A percentile compares a stretch with the other conserved stretches of the same genome.
These are phyloP conservation scores for Clarias macrocephalus DNA, from an alignment of 2,113 vertebrate genomes.

Conservation along the genomic window DNA sequence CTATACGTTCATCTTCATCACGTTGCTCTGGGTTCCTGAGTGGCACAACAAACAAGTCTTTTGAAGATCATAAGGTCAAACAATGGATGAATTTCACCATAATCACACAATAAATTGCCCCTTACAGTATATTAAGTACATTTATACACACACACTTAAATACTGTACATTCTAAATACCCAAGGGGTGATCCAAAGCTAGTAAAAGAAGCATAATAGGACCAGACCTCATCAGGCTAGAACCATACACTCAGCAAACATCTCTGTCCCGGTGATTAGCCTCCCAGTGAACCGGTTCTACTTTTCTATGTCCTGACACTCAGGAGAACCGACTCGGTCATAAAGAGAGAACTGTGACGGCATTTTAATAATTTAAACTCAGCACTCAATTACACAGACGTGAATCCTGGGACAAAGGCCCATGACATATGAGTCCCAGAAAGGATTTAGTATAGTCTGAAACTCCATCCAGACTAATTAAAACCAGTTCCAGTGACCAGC, in stretches of 20 bases:
- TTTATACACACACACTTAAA: background rate
- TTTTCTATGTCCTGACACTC: slow-evolving; percentile 6
- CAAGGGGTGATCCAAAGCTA: background rate
- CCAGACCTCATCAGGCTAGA: background rate
- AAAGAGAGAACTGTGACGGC: slow-evolving; percentile 17
- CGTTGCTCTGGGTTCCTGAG: background rate
- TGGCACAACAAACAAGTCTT: background rate
- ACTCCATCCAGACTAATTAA: slow-evolving; percentile 46
- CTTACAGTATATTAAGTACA: background rate
- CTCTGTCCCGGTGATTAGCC: background rate
- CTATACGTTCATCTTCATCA: background rate
- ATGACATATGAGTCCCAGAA: slow-evolving; percentile 47
- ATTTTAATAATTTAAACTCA: slow-evolving; percentile 50
- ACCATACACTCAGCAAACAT: background rate
- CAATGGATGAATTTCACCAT: background rate
- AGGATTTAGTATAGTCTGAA: slow-evolving; percentile 44
- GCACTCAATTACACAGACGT: slow-evolving; percentile 46
- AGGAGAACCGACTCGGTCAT: slow-evolving; percentile 15
- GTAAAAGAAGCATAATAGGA: background rate
- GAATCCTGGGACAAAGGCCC: slow-evolving; percentile 37
- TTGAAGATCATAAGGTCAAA: background rate
- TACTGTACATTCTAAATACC: no score
- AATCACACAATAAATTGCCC: background rate
- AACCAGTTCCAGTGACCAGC: slow-evolving; percentile 59
- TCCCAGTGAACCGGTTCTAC: background rate